These are phyloP conservation scores for Ctenopoma multispine DNA, from an alignment of 2,797 vertebrate species.

Conservation along the genomic window DNA sequence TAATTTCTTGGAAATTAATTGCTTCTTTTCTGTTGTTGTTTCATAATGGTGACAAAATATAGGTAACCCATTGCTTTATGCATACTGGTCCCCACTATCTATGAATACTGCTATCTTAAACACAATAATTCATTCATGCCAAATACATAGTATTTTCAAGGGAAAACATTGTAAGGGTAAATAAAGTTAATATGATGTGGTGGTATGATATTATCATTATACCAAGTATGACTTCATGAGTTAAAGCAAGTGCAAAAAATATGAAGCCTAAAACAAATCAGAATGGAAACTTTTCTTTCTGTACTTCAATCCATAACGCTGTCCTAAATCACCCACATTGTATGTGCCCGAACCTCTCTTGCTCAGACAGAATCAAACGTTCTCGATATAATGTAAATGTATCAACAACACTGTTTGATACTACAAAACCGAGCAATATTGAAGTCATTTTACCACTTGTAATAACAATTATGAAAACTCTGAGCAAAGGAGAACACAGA, in stretches of 20 bases:
- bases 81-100: slow-evolving; percentile 26
- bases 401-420: slow-evolving; percentile 20
- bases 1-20: slow-evolving; percentile 25
- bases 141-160: slow-evolving; percentile 13
- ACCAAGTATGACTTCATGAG: slow-evolving; percentile 18
- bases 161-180: neutral
- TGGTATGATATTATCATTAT: slow-evolving; percentile 1
- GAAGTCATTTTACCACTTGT: slow-evolving; percentile 19
- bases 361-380: slow-evolving; percentile 2
- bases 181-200: slow-evolving; percentile 1
- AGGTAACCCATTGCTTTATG: slow-evolving; percentile 16
- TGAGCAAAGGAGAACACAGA: neutral
- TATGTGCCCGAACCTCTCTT: neutral
- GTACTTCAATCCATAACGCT: neutral
- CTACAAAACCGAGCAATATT: slow-evolving; percentile 13
- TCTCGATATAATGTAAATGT: neutral
- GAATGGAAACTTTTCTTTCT: neutral
- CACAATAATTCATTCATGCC: slow-evolving; percentile 32
- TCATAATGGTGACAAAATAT: slow-evolving; percentile 43
- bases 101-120: slow-evolving; percentile 54
- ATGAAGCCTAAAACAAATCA: neutral
- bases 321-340: neutral
- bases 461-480: slow-evolving; percentile 4
- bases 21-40: slow-evolving; percentile 6
- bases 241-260: neutral